A percentile compares a stretch with the other conserved stretches of the same genome.
Conservation (phyloP, 2,797 vertebrate genomes). For the Nasua narica region DNA sequence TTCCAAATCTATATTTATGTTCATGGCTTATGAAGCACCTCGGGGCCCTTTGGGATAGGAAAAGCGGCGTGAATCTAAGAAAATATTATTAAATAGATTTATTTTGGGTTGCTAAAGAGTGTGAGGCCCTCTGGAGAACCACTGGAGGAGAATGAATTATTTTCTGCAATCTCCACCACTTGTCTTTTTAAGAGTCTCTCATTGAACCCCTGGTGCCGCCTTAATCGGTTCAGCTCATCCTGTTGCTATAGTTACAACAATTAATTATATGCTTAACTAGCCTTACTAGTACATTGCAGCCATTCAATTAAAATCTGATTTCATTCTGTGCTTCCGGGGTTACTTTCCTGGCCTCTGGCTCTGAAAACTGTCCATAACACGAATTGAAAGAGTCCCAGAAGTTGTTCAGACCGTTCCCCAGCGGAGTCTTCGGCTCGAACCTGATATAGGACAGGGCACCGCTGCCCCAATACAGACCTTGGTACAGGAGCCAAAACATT, state of each 20-base stretch:
- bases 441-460: not conserved
- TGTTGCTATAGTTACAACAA: constrained; percentile 76
- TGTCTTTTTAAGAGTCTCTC: constrained; percentile 67
- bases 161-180: constrained; percentile 52
- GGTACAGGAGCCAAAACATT: not conserved
- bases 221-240: constrained; percentile 49
- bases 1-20: constrained; percentile 62
- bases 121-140: constrained; percentile 45
- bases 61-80: constrained; percentile 57
- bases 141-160: constrained; percentile 51
- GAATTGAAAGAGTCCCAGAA: not conserved
- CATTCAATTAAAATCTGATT: constrained; percentile 74
- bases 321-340: constrained; percentile 23
- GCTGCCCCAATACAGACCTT: not conserved
- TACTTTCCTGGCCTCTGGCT: not conserved
- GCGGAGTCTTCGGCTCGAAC: not conserved
- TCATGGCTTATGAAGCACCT: constrained; percentile 59
- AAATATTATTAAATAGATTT: constrained; percentile 71
- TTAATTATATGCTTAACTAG: constrained; percentile 76
- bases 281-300: constrained; percentile 58
- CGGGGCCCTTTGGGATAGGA: constrained; percentile 61
- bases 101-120: constrained; percentile 57
- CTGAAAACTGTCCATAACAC: constrained; percentile 7
- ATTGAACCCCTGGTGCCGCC: constrained; percentile 56
- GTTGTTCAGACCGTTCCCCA: not conserved